Evolutionary conservation across 2,797 vertebrate genomes (phyloP).

Genomic region (Carcharodon carcharias): DNA sequence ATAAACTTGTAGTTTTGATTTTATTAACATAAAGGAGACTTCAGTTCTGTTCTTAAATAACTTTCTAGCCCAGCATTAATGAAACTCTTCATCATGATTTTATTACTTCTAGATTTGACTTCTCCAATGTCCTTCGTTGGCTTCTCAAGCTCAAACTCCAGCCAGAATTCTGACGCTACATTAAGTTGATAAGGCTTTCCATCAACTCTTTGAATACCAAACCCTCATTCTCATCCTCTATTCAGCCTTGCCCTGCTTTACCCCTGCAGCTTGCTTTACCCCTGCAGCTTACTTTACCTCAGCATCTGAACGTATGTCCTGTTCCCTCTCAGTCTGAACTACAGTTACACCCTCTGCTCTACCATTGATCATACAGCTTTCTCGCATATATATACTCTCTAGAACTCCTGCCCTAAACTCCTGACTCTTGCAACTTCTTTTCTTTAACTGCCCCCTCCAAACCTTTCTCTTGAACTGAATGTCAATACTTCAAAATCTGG

Average conservation of each 20-base stretch:
- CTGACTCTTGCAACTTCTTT: background rate
- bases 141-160: no score
- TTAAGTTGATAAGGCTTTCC: background rate
- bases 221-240: background rate
- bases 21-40: background rate
- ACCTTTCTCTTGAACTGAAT: no score
- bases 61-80: background rate
- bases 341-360: background rate
- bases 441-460: no score
- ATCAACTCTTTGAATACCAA: background rate
- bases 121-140: background rate
- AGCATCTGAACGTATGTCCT: background rate
- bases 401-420: background rate
- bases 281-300: background rate
- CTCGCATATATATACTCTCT: background rate
- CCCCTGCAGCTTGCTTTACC: background rate
- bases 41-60: background rate
- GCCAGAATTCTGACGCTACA: background rate
- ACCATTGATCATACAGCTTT: background rate
- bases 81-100: background rate
- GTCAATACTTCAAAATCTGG: no score
- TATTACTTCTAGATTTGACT: background rate
- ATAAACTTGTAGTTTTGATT: background rate
- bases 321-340: background rate
- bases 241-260: background rate